Conservation (phyloP, 2,888 invertebrate genomes). For the Entomobrya proxima region DNA sequence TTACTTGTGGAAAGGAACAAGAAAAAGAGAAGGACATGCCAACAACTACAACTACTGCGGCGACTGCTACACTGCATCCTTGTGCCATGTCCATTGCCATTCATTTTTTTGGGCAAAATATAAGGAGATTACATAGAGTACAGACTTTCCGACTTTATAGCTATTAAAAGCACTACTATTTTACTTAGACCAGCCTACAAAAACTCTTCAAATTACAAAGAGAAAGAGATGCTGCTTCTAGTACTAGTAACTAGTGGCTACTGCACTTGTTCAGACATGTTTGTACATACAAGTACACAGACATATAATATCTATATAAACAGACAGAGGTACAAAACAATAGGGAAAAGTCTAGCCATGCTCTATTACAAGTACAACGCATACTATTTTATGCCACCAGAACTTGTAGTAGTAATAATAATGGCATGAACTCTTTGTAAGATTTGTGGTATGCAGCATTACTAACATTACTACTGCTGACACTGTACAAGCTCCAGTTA, state of each 20-base stretch:
- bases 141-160: no score
- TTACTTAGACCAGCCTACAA: no score
- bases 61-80: constrained; percentile 3
- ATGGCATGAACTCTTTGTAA: neutral
- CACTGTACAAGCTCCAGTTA: neutral
- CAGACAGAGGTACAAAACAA: neutral
- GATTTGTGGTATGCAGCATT: constrained; percentile 54
- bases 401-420: neutral
- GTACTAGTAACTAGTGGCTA: no score
- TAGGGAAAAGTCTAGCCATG: no score
- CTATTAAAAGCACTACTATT: no score
- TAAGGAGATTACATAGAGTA: neutral
- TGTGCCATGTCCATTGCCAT: no score
- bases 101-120: no score
- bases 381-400: neutral
- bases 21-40: constrained; percentile 17
- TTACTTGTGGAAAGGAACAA: neutral
- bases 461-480: neutral
- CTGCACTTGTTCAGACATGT: no score
- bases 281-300: neutral
- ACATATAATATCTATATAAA: neutral
- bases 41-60: neutral
- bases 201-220: neutral
- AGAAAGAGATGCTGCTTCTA: neutral
- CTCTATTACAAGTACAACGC: no score